Evolutionary conservation across 2,113 vertebrate genomes (phyloP).

Genomic region (Tachuris rubrigastra): DNA sequence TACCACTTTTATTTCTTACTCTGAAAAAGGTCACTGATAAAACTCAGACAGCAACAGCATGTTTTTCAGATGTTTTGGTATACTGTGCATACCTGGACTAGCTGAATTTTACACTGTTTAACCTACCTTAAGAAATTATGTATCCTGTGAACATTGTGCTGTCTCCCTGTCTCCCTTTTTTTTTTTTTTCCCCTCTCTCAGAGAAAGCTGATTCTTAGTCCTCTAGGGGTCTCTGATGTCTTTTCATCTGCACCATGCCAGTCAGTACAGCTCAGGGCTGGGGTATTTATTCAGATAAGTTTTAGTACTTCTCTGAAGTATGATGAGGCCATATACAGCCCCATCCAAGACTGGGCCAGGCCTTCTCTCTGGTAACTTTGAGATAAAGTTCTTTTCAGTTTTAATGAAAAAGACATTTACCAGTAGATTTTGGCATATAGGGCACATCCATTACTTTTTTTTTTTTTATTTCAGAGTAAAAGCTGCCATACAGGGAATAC

Average conservation of each 20-base stretch:
- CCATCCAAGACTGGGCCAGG: background rate
- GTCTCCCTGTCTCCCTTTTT: no score
- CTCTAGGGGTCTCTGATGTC: background rate
- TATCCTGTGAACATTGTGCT: background rate
- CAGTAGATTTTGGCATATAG: background rate
- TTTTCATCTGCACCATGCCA: background rate
- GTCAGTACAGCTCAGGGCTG: background rate
- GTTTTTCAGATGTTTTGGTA: slow-evolving; percentile 1
- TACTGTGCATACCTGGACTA: background rate
- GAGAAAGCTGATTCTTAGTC: background rate
- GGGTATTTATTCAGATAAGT: background rate
- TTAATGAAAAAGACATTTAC: background rate
- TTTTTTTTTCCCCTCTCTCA: background rate
- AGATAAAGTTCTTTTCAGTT: background rate
- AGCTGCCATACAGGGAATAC: background rate
- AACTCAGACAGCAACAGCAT: background rate
- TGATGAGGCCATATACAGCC: background rate
- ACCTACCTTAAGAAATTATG: background rate
- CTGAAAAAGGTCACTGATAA: background rate
- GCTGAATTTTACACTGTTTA: background rate
- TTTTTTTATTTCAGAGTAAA: background rate
- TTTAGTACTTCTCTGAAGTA: background rate
- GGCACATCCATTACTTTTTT: background rate
- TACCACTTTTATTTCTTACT: background rate
- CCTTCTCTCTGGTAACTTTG: background rate